Base-by-base conservation (phyloP, 2,888 invertebrate genomes). In the Antheraea assamensis region DNA sequence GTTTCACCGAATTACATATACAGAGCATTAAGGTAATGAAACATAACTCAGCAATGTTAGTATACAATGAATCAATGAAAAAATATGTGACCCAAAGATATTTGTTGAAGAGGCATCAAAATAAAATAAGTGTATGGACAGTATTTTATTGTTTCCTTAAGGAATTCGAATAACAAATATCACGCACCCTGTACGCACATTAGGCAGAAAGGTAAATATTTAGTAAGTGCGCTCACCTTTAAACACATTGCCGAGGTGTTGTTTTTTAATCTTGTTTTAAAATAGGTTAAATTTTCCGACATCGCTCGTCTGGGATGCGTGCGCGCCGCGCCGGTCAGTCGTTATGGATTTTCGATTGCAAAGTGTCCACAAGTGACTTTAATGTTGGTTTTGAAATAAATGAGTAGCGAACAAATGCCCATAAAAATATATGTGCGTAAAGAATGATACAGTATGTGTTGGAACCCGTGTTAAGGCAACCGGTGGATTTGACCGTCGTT, bases 171-270 rank as follows among this genome's bases (percentile, higher is more conserved):
- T 21, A 68, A 66, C 47, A 70, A 47, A 71, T 71, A 35, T 72
- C 24, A 71, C 66, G 42, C 30, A 61, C 75, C 72, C 82, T 80
- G 80, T 80, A 80, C 79, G 47, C 64, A 47, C 58, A 74, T 76
- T 74, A 79, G 79, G 79, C 76, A 79, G 83, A 83, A 78, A 84
- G 78, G 82, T 86, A 85, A 86, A 86, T 83, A 84, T 86, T 84
- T 85, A 80, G 77, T 80, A 79, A 78, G 79, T 78, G 77, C 76
- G 80, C 83, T 81, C 81, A 82, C 85, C 82, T 85, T 81, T 85
- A 30, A 72, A 66, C 72, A 66, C 52, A 74, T 74, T 71, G 74
- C 72, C 52, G 71, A 58, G 72, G 72, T 27, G 70, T 72, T 71
- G 74, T 72, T 74, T 71, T 74, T 72, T 74, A 71, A 72, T 49